Evolutionary conservation across 2,113 vertebrate genomes (phyloP).

Genomic region (Sinosuthora webbiana): DNA sequence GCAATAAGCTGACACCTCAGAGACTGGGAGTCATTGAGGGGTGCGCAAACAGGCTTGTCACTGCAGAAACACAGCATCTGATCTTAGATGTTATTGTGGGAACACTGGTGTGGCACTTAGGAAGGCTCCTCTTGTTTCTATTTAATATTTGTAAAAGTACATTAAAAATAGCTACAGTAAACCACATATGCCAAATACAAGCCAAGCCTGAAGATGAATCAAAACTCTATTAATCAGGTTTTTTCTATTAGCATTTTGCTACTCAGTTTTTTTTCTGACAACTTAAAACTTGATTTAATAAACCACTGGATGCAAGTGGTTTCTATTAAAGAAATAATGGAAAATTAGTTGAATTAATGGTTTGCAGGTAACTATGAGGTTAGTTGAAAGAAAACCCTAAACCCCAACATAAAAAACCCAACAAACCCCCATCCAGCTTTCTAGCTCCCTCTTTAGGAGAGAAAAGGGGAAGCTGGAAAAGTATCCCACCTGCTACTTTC

Average conservation of each 20-base stretch:
- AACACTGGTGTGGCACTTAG: not conserved
- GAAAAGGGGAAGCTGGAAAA: not conserved
- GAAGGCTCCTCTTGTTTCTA: not conserved
- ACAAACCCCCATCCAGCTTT: not conserved
- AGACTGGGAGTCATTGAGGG: not conserved
- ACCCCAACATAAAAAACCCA: not conserved
- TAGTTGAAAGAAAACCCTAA: not conserved
- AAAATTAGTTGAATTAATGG: not conserved
- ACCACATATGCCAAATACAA: not conserved
- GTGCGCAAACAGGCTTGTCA: not conserved
- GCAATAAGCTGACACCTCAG: not conserved
- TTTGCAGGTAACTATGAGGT: not conserved
- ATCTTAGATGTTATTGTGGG: not conserved
- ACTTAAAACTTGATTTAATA: not conserved
- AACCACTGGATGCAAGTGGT: not conserved
- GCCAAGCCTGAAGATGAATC: not conserved
- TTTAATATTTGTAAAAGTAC: not conserved
- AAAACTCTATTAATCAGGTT: not conserved
- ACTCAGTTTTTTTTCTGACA: not conserved
- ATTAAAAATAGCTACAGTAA: not conserved
- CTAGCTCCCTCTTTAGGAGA: constrained; percentile 5
- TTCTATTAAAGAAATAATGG: not conserved
- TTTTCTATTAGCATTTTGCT: not conserved
- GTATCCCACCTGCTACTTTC: not conserved
- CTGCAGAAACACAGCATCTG: not conserved